Base-by-base conservation (phyloP, 1,140 invertebrate species). In the Caenorhabditis inopinata region DNA sequence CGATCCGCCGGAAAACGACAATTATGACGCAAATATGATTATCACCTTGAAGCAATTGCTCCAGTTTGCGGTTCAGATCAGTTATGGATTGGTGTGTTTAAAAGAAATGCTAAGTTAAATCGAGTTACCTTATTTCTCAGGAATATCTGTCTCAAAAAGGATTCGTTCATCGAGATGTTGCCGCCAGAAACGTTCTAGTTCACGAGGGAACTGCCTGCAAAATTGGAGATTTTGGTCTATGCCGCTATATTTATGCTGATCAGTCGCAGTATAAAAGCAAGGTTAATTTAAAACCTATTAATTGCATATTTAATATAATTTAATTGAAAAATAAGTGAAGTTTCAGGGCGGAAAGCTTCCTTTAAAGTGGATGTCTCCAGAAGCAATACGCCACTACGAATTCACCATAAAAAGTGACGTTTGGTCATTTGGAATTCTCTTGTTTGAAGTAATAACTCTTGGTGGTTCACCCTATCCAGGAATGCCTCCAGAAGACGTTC, bases 401-500 rank as follows among this genome's bases (percentile, higher is more conserved):
- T 91, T 90, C 81, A 90, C 90, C 2, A 88, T 88, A 6, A 89
- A 88, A 21, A 90, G 89, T 83, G 90, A 91, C 84, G 89, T 90
- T 88, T 91, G 90, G 90, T 89, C 90, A 14, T 90, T 89, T 85
- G 90, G 90, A 45, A 85, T 91, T 29, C 84, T 91, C 1, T 82
- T 91, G 80, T 91, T 89, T 83, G 90, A 91, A 83, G 87, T 91
- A 45, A 89, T 90, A 1, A 90, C 89, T 21, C 79, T 90, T 14
- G 89, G 89, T 32, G 87, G 87, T 14, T 83, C 83, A 48, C 90
- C 90, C 16, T 90, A 90, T 83, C 89, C 89, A 7, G 86, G 86
- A n/a, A 83, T 87, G 58, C 87, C 88, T 32, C 87, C 86, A 29
- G 84, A 85, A 78, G 88, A 91, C 53, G 85, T 91, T 51, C 85